Percentiles rank a stretch among this genome's conserved stretches.
Conservation (phyloP, 2,797 vertebrate species). For the Paedocypris micromegethes region DNA sequence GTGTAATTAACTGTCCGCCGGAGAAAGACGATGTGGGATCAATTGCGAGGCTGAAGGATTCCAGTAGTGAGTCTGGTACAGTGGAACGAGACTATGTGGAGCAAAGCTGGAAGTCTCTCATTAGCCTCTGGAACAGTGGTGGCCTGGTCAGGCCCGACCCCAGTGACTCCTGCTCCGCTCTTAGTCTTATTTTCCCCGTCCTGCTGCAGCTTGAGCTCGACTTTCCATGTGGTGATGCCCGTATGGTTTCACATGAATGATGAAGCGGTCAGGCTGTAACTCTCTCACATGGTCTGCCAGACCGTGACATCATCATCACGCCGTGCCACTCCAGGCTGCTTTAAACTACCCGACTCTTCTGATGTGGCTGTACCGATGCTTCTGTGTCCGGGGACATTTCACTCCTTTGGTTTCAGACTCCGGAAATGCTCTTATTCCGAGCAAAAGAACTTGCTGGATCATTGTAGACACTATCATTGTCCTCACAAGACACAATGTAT, state of each 20-base stretch:
- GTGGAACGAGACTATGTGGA: slow-evolving; percentile 2
- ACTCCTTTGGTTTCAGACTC: slow-evolving; percentile 7
- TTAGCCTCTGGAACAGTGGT: slow-evolving; percentile 21
- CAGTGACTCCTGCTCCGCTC: slow-evolving; percentile 25
- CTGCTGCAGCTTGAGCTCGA: slow-evolving; percentile 43
- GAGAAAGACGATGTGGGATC: slow-evolving; percentile 26
- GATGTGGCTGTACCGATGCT: too few species aligned
- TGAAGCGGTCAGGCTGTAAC: slow-evolving; percentile 1
- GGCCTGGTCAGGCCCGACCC: slow-evolving; percentile 17
- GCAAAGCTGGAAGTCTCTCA: slow-evolving; percentile 27
- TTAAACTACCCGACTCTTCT: not conserved
- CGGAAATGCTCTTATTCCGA: too few species aligned
- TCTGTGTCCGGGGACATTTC: too few species aligned
- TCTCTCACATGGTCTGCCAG: slow-evolving; percentile 4
- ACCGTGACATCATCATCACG: slow-evolving; percentile 30
- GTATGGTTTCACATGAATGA: slow-evolving; percentile 24
- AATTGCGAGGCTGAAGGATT: slow-evolving; percentile 24
- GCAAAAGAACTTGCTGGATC: too few species aligned
- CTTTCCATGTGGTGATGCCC: slow-evolving; percentile 51
- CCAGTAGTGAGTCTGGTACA: slow-evolving; percentile 8
- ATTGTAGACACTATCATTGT: too few species aligned
- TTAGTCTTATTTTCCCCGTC: slow-evolving; percentile 51
- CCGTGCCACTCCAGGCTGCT: not conserved
- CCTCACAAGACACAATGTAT: too few species aligned
- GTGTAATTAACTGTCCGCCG: slow-evolving; percentile 40